Percentiles rank a stretch among this genome's conserved stretches.
Conservation (phyloP, 2,888 invertebrate species). For the Phymatocera aterrima region DNA sequence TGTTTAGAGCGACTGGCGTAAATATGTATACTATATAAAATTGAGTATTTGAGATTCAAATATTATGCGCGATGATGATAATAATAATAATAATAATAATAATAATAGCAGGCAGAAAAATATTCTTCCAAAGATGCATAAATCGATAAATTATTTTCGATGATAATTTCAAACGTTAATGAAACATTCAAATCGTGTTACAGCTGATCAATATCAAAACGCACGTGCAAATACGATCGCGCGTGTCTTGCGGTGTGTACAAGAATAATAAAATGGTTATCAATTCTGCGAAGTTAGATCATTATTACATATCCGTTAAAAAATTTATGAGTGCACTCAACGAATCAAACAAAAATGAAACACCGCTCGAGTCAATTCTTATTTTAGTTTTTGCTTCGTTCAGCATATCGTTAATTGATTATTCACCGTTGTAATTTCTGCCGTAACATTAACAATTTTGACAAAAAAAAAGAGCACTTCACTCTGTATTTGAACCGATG, state of each 20-base stretch:
- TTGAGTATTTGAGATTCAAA: too few relatives aligned
- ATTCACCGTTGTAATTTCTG: neutral
- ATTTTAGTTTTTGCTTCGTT: neutral
- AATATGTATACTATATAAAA: too few relatives aligned
- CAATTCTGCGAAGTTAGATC: neutral
- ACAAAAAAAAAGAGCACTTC: too few relatives aligned
- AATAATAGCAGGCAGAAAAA: too few relatives aligned
- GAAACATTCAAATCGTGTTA: neutral
- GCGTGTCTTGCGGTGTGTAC: neutral
- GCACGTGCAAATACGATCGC: slow-evolving; percentile 18
- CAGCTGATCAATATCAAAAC: neutral
- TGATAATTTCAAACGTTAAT: too few relatives aligned
- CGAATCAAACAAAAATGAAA: neutral
- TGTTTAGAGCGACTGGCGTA: neutral
- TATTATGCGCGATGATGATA: too few relatives aligned
- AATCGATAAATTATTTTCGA: too few relatives aligned
- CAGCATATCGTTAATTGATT: neutral
- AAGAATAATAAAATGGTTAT: neutral
- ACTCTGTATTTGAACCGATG: too few relatives aligned
- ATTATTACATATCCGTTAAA: neutral
- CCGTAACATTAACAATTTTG: neutral
- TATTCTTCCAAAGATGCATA: too few relatives aligned
- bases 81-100: too few relatives aligned
- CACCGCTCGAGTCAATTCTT: too few relatives aligned
- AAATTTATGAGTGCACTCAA: neutral